phyloP scores from a whole-genome alignment of 2,888 invertebrate species.

The Lithophane leautieri region DNA sequence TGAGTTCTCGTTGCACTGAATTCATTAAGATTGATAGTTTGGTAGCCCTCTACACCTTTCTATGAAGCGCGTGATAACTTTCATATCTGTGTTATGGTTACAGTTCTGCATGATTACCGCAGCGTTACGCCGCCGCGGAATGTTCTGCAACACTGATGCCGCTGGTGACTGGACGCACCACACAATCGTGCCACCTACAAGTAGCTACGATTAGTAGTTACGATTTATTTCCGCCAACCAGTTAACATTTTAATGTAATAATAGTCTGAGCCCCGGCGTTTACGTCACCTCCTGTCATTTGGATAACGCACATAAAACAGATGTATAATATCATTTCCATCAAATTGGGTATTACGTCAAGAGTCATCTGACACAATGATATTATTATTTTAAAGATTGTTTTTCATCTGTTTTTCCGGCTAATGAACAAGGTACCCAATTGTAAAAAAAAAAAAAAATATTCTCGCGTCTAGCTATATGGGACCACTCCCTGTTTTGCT shows the following conservation, averaged over 20 bases:
- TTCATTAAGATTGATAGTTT: not conserved
- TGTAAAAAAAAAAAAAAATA: too few relatives aligned
- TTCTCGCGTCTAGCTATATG: not conserved
- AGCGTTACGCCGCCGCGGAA: slow-evolving; percentile 21
- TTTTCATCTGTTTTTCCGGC: slow-evolving; percentile 8
- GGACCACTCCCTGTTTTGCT: not conserved
- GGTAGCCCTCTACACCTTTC: not conserved
- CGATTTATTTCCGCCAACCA: slow-evolving; percentile 27
- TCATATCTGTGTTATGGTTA: slow-evolving; percentile 7
- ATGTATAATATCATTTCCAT: not conserved
- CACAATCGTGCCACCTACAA: slow-evolving; percentile 9
- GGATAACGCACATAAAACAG: not conserved
- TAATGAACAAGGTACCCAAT: slow-evolving; percentile 1
- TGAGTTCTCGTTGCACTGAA: not conserved
- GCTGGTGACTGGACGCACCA: slow-evolving; percentile 22
- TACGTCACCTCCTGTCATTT: not conserved
- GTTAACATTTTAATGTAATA: not conserved
- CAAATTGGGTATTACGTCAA: slow-evolving; percentile 17
- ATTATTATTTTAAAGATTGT: slow-evolving; percentile 3
- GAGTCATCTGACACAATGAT: not conserved
- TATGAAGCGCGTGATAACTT: not conserved
- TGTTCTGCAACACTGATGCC: slow-evolving; percentile 37
- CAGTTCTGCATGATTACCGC: slow-evolving; percentile 40
- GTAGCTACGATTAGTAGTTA: not conserved
- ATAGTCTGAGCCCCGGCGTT: not conserved